These are phyloP conservation scores for Neria commutata DNA, from an alignment of 2,888 invertebrate species.

Conservation along the genomic window DNA sequence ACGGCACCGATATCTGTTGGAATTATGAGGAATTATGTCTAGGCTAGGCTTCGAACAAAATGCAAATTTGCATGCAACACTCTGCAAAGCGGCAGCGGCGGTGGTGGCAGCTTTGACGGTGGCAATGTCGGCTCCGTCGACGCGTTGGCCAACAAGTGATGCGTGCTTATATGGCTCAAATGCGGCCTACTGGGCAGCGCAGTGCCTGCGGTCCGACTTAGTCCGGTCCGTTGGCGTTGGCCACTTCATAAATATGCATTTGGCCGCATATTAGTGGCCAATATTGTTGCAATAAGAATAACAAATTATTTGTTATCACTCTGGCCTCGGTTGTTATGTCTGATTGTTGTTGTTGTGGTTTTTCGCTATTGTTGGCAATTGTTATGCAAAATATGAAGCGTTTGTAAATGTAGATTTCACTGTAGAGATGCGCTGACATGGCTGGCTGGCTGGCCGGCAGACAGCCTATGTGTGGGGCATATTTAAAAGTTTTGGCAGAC, in stretches of 20 bases:
- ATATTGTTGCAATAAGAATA: constrained; percentile 40
- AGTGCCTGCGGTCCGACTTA: background rate
- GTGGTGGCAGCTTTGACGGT: background rate
- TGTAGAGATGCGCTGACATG: background rate
- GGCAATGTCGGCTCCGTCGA: background rate
- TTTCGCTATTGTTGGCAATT: constrained; percentile 32
- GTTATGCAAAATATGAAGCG: constrained; percentile 42
- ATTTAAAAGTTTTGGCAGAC: background rate
- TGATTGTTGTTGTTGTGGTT: background rate
- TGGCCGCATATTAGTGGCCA: constrained; percentile 43
- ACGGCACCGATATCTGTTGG: constrained; percentile 31
- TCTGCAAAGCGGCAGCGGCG: constrained; percentile 42
- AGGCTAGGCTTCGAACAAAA: constrained; percentile 34
- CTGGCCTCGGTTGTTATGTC: constrained; percentile 6
- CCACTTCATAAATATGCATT: constrained; percentile 47
- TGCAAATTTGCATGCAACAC: constrained; percentile 9
- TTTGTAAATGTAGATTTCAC: constrained; percentile 20
- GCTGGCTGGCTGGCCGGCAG: background rate
- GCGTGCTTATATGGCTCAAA: constrained; percentile 16
- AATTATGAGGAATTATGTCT: constrained; percentile 49
- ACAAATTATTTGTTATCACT: constrained; percentile 27
- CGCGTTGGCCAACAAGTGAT: constrained; percentile 21
- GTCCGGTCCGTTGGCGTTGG: background rate
- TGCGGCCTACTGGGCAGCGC: constrained; percentile 8
- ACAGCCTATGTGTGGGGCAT: constrained; percentile 1